Evolutionary conservation across 1,140 invertebrate genomes (phyloP).

Genomic region (Phthorimaea operculella): DNA sequence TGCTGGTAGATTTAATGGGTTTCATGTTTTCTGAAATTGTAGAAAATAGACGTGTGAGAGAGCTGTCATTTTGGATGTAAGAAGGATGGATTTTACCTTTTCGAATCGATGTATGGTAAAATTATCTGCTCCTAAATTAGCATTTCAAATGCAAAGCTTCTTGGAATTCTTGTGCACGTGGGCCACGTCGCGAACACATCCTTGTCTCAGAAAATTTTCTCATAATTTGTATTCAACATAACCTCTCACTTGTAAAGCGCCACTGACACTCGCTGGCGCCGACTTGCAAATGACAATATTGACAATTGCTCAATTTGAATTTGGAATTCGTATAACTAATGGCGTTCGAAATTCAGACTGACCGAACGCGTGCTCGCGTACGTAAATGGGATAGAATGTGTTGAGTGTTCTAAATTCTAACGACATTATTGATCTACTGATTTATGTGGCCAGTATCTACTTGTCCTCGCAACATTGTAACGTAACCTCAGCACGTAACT

Average conservation of each 20-base stretch:
- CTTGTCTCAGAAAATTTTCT: not conserved
- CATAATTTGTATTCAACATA: slow-evolving; percentile 46
- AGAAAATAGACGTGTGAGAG: not conserved
- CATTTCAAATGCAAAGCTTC: not conserved
- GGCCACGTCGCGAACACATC: too few relatives aligned
- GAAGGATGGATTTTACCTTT: too few relatives aligned
- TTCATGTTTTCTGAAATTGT: too few relatives aligned
- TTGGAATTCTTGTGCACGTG: not conserved
- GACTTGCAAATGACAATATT: slow-evolving; percentile 38
- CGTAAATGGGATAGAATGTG: slow-evolving; percentile 31
- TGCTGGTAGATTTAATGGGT: too few relatives aligned
- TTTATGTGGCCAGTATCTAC: not conserved
- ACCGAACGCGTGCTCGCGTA: slow-evolving; percentile 40
- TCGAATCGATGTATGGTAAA: too few relatives aligned
- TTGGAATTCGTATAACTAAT: slow-evolving; percentile 45
- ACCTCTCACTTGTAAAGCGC: not conserved
- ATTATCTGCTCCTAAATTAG: too few relatives aligned
- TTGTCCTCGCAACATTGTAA: too few relatives aligned
- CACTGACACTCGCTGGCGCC: slow-evolving; percentile 25
- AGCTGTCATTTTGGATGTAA: too few relatives aligned
- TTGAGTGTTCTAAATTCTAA: slow-evolving; percentile 33
- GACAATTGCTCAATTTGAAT: slow-evolving; percentile 35
- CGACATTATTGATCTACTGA: slow-evolving; percentile 14
- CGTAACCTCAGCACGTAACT: too few relatives aligned
- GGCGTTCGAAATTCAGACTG: slow-evolving; percentile 48